Evolutionary conservation across 2,113 vertebrate genomes (phyloP), one percentile per base, ranked within the genome.

Genomic region (Pterophyllum scalare): DNA sequence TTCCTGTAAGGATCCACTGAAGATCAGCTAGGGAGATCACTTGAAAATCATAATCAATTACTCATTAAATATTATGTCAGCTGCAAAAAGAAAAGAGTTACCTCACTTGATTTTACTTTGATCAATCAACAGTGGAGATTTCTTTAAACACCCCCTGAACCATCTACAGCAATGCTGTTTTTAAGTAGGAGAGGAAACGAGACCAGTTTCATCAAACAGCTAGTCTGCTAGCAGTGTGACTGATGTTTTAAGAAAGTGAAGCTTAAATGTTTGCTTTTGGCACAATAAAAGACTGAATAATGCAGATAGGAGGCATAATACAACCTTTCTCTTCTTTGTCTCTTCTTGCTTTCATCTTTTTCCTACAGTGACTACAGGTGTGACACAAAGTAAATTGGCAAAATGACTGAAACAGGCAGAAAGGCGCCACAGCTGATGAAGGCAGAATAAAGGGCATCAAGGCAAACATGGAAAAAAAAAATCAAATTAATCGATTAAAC

Each of bases 401-500:
- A 54, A 65, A 33, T 87, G 77, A 88, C 58, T 90, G 52, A 76
- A 80, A 83, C 5, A 49, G 61, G 5, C 62, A 60, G 31, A 57
- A 61, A 82, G 22, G 43, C 15, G 38, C 15, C n/a, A 58, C 31
- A 33, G 52, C 31, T 49, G 60, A 84, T 40, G 14, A 38, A 62
- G n/a, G 35, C 26, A 54, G 65, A 64, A 77, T 58, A 67, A 77
- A 82, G 80, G 59, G 33, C 1, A 28, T 76, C 62, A 52, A 79
- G 20, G 56, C 13, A 70, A 59, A 80, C 59, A 76, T 82, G 57
- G 60, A 88, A 62, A 75, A 82, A 64, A 65, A 75, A 84, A 75
- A 84, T 86, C 52, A 11, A 78, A 89, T 86, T 74, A 79, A 87
- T 58, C 81, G 77, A 88, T 87, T 75, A 76, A 82, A 86, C 65